phyloP scores from a whole-genome alignment of 2,888 invertebrate species.

The Apodemia mormo region DNA sequence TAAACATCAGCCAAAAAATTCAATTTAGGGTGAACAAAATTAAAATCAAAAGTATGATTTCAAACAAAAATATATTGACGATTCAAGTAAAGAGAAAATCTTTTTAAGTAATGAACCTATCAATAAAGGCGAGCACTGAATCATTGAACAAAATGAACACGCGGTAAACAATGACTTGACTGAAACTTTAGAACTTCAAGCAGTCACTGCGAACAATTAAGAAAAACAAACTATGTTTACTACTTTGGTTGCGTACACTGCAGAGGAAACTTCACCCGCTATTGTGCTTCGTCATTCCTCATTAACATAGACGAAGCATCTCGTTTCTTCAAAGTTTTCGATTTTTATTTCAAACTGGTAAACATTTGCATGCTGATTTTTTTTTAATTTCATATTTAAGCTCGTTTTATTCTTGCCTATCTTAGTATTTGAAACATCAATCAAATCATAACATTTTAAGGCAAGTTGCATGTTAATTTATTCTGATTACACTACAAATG shows the following conservation, averaged over 20 bases:
- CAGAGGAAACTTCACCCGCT: constrained; percentile 40
- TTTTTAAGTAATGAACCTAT: neutral
- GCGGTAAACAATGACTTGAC: constrained; percentile 77
- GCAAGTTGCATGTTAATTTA: too few species aligned
- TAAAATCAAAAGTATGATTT: too few species aligned
- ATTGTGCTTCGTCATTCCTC: constrained; percentile 49
- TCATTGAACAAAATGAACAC: constrained; percentile 33
- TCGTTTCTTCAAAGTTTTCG: constrained; percentile 25
- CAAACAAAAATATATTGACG: neutral
- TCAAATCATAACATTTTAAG: too few species aligned
- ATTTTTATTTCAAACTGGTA: constrained; percentile 19
- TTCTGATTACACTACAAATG: too few species aligned
- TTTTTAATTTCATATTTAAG: too few species aligned
- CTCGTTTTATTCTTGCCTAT: too few species aligned
- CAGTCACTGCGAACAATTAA: constrained; percentile 79
- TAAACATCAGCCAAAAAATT: too few species aligned
- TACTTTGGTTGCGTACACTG: constrained; percentile 36
- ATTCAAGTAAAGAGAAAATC: neutral
- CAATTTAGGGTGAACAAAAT: too few species aligned
- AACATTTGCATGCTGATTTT: neutral
- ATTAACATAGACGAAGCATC: constrained; percentile 55
- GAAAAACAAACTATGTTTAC: constrained; percentile 79
- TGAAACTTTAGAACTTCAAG: constrained; percentile 59
- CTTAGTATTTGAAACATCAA: too few species aligned
- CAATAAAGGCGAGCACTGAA: neutral